phyloP scores from a whole-genome alignment of 2,888 invertebrate species.

The Melanotus villosus region DNA sequence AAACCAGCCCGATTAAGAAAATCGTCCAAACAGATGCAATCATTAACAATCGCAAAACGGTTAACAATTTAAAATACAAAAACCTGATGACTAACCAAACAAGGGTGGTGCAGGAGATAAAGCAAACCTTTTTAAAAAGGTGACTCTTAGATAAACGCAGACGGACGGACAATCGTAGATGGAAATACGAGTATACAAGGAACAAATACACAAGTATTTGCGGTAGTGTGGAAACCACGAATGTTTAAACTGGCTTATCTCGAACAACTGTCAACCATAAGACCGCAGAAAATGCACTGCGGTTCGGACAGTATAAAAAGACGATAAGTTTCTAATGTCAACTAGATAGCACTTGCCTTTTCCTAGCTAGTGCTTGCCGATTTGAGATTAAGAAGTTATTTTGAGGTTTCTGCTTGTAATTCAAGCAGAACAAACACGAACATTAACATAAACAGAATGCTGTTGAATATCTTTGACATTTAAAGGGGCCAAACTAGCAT shows the following conservation, averaged over 20 bases:
- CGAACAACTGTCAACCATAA: slow-evolving; percentile 40
- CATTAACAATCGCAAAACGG: too few species aligned
- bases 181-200: slow-evolving; percentile 38
- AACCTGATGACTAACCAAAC: background rate
- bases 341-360: slow-evolving; percentile 18
- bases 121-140: too few species aligned
- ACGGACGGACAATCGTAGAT: slow-evolving; percentile 30
- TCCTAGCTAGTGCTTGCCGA: slow-evolving; percentile 2
- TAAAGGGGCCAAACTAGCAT: too few species aligned
- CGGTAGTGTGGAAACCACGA: slow-evolving; percentile 43
- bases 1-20: too few species aligned
- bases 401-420: background rate
- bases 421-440: background rate
- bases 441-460: background rate
- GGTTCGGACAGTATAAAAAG: slow-evolving; percentile 41
- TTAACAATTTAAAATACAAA: background rate
- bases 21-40: too few species aligned
- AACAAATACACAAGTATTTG: slow-evolving; percentile 43
- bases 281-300: slow-evolving; percentile 39
- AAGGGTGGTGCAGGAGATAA: too few species aligned
- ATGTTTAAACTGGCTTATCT: slow-evolving; percentile 44
- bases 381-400: slow-evolving; percentile 28
- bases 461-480: too few species aligned
- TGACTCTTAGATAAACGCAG: slow-evolving; percentile 3
- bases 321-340: slow-evolving; percentile 42